Conservation (phyloP, 1,140 invertebrate genomes). For the Drosophila ambigua region DNA sequence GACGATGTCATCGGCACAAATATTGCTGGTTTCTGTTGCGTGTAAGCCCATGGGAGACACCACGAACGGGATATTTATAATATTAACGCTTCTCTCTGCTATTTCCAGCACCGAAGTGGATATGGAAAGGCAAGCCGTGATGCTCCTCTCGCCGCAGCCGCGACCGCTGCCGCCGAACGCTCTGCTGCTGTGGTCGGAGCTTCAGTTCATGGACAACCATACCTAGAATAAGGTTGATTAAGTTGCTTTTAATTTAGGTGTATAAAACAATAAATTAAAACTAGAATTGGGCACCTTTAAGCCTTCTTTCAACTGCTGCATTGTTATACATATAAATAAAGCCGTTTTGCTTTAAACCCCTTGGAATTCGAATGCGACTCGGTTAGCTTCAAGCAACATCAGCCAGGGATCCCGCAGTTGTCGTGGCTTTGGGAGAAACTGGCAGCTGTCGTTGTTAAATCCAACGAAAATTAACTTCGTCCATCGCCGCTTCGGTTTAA, state of each 20-base stretch:
- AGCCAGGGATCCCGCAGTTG: no score
- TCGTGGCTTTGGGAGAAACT: no score
- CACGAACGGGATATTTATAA: conserved; percentile 18
- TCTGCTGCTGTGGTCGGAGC: conserved; percentile 90
- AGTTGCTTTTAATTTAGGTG: background rate
- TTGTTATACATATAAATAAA: no score
- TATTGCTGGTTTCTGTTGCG: conserved; percentile 96
- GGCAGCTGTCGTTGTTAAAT: no score
- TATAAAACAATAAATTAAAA: background rate
- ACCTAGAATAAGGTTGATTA: conserved; percentile 43
- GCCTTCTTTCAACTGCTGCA: no score
- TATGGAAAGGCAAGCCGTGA: conserved; percentile 92
- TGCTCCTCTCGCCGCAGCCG: conserved; percentile 96
- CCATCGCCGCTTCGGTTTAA: no score
- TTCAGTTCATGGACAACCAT: conserved; percentile 95
- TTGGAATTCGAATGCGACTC: no score
- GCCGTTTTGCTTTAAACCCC: no score
- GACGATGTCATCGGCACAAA: conserved; percentile 94
- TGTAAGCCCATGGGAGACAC: conserved; percentile 88
- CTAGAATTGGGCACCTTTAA: no score
- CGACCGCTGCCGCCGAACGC: conserved; percentile 95
- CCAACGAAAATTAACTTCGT: no score
- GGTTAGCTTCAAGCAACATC: no score
- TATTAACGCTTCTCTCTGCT: background rate
- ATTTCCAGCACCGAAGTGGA: conserved; percentile 93